These are phyloP conservation scores for Hybognathus amarus DNA, from an alignment of 2,797 vertebrate genomes.

Conservation along the genomic window DNA sequence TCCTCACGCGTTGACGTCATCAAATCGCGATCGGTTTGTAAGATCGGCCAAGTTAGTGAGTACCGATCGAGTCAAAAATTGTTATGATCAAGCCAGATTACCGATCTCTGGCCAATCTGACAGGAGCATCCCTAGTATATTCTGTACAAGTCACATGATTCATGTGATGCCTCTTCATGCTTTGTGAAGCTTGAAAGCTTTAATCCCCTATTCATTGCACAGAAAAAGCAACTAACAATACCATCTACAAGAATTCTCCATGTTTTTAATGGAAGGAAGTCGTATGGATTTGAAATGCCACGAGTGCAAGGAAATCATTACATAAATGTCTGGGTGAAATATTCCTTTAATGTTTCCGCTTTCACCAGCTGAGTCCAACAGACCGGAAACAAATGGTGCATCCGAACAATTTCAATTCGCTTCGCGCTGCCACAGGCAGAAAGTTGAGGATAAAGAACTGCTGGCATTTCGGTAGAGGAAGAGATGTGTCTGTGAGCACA, in stretches of 20 bases:
- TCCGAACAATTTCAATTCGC: conserved; percentile 11
- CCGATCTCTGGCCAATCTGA: too few relatives aligned
- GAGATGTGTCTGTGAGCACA: conserved; percentile 46
- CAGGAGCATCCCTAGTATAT: too few relatives aligned
- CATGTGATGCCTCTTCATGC: not conserved
- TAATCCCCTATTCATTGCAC: not conserved
- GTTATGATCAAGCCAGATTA: too few relatives aligned
- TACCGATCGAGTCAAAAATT: too few relatives aligned
- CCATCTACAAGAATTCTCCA: not conserved
- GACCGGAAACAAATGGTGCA: not conserved
- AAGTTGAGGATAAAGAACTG: conserved; percentile 12
- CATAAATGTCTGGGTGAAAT: conserved; percentile 2
- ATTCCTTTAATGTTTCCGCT: not conserved
- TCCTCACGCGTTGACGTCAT: too few relatives aligned
- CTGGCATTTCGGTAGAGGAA: conserved; percentile 45
- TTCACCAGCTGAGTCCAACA: not conserved
- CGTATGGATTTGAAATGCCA: not conserved
- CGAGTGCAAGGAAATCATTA: not conserved
- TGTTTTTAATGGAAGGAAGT: not conserved
- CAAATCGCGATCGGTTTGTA: too few relatives aligned
- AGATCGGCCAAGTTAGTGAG: too few relatives aligned
- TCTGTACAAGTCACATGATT: too few relatives aligned
- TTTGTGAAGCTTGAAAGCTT: not conserved
- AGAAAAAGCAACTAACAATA: not conserved
- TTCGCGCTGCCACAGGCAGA: not conserved